A percentile compares a stretch with the other conserved stretches of the same genome.
Evolutionary conservation across 2,113 vertebrate genomes (phyloP).

Genomic region (Gadus chalcogrammus): DNA sequence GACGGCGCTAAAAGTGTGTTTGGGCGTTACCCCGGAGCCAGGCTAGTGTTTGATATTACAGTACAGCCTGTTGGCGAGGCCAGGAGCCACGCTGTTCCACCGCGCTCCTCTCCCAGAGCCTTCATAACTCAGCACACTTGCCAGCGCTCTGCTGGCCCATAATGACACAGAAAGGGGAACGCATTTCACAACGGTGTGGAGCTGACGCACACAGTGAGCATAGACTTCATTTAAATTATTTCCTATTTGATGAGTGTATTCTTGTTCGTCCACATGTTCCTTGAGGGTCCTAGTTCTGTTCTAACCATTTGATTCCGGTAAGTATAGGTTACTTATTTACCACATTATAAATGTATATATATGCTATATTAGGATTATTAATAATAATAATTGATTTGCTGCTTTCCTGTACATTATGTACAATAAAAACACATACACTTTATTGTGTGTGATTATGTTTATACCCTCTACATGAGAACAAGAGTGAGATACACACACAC

Average conservation of each 20-base stretch:
- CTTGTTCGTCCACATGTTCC: constrained; percentile 29
- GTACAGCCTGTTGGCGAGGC: constrained; percentile 78
- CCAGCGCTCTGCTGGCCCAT: constrained; percentile 81
- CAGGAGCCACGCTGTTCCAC: constrained; percentile 80
- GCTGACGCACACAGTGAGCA: constrained; percentile 36
- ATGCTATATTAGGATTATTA: constrained; percentile 42
- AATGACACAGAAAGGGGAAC: constrained; percentile 61
- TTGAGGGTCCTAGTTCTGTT: constrained; percentile 44
- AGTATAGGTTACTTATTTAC: constrained; percentile 30
- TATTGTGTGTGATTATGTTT: no score
- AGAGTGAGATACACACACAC: no score
- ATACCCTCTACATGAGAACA: no score
- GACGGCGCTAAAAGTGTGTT: constrained; percentile 88
- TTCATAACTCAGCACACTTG: constrained; percentile 83
- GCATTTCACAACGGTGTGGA: constrained; percentile 57
- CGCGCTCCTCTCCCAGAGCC: constrained; percentile 75
- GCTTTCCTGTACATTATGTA: neutral
- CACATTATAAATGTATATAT: constrained; percentile 37
- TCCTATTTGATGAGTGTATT: constrained; percentile 59
- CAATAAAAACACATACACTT: no score
- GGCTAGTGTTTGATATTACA: constrained; percentile 94
- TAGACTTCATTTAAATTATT: constrained; percentile 52
- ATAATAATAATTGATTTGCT: neutral
- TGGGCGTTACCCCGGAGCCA: constrained; percentile 84
- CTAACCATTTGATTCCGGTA: constrained; percentile 33